Evolutionary conservation across 1,140 invertebrate genomes (phyloP).

Genomic region (Physella acuta): DNA sequence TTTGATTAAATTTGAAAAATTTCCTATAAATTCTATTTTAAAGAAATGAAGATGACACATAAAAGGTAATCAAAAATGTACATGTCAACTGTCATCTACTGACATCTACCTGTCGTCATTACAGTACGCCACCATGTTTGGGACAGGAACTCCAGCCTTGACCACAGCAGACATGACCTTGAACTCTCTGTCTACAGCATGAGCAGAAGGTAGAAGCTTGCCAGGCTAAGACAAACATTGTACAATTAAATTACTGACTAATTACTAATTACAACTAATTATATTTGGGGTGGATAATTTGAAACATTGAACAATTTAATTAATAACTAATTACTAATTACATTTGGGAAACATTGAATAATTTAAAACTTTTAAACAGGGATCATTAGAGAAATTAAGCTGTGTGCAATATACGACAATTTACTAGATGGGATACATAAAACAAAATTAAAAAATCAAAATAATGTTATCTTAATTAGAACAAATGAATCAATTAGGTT

Average conservation of each 20-base stretch:
- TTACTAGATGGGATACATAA: too few species aligned
- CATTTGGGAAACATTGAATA: background rate
- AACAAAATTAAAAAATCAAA: too few species aligned
- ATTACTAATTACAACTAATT: background rate
- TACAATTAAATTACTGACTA: too few species aligned
- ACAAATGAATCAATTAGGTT: too few species aligned
- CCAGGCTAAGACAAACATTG: slow-evolving; percentile 53
- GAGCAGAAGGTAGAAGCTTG: slow-evolving; percentile 62
- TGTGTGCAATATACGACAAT: too few species aligned
- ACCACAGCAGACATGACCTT: slow-evolving; percentile 59
- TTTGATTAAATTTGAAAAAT: too few species aligned
- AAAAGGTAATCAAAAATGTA: too few species aligned
- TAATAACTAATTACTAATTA: background rate
- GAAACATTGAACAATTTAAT: background rate
- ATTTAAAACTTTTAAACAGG: background rate
- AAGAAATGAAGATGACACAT: too few species aligned
- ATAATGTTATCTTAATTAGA: too few species aligned
- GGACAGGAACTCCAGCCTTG: slow-evolving; percentile 50
- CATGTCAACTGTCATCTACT: too few species aligned
- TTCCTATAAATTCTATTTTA: too few species aligned
- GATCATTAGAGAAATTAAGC: too few species aligned
- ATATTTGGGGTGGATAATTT: background rate
- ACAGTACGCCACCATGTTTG: slow-evolving; percentile 52
- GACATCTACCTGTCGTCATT: slow-evolving; percentile 47
- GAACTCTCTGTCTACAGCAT: slow-evolving; percentile 63